Conservation (phyloP, 2,888 invertebrate species). For the Ischnus inquisitorius region DNA sequence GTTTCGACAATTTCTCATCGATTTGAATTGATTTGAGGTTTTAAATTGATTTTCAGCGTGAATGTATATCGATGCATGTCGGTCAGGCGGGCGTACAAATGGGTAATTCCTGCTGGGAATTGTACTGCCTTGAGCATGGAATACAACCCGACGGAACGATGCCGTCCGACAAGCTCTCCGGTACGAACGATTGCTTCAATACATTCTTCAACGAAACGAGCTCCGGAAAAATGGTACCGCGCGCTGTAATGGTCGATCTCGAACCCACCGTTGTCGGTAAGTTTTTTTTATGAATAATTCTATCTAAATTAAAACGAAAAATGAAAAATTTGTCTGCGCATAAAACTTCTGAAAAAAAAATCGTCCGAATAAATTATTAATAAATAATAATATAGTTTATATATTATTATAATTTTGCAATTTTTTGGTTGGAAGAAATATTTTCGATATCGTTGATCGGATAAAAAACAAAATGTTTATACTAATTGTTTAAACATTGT, state of each 20-base stretch:
- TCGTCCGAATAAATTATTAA: too few species aligned
- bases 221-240: slow-evolving; percentile 95
- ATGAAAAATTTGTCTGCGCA: neutral
- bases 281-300: slow-evolving; percentile 43
- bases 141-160: slow-evolving; percentile 93
- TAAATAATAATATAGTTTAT: too few species aligned
- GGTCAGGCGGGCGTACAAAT: slow-evolving; percentile 95
- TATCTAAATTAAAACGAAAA: neutral
- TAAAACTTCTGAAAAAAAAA: too few species aligned
- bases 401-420: too few species aligned
- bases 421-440: neutral
- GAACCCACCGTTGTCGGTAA: slow-evolving; percentile 95
- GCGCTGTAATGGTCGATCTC: slow-evolving; percentile 94
- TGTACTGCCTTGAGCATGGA: slow-evolving; percentile 93
- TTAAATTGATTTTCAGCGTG: slow-evolving; percentile 87
- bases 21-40: neutral
- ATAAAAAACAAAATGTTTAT: neutral
- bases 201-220: slow-evolving; percentile 95
- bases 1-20: too few species aligned
- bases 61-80: slow-evolving; percentile 94
- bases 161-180: slow-evolving; percentile 86
- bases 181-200: slow-evolving; percentile 87
- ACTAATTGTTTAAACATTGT: neutral
- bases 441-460: neutral
- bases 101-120: slow-evolving; percentile 94